Evolutionary conservation across 2,888 invertebrate genomes (phyloP), one percentile per base, ranked within the genome.

Genomic region (Chorisops tibialis): DNA sequence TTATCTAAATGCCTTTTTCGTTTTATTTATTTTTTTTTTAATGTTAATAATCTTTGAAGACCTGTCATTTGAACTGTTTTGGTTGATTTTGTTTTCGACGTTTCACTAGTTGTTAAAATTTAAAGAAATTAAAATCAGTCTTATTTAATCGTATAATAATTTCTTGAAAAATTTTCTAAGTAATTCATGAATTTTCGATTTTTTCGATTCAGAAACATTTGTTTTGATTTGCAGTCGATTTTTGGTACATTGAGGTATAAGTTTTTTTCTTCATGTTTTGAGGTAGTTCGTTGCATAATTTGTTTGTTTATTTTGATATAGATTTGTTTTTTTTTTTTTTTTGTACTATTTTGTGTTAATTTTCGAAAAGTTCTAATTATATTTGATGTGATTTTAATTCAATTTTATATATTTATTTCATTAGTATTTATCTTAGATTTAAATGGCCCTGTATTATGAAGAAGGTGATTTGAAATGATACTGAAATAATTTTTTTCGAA

Each of bases 231-330:
- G 21, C 7, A 19, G 16, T 19, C 9, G 21, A 22, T 48, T n/a
- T 22, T 48, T 35, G 6, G 18, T 50, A 35, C 35, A 50, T 2
- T 48, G 54, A 54, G 54, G 54, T 54, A 54, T 3, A 16, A 7
- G 9, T 30, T 30, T 30, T 41, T 22, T 21, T 24, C 22, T 52
- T 30, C 50, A 14, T 48, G 19, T 43, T 2, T n/a, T 43, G 54
- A 54, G 54, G 54, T 54, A 54, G 41, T 54, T 54, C 16, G 54
- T 54, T 54, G 54, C 22, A 24, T 43, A 24, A n/a, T 41, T 9
- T 22, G 14, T 12, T 11, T 50, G 7, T 18, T 37, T 16, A 19
- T 2, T 47, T 47, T 14, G 30, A 30, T 47, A 47, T 18, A 12
- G 11, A 1, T 49, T 49, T 49, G 30, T 24, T 49, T 11, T n/a